These are phyloP conservation scores for Siniperca undulata DNA, from an alignment of 2,797 vertebrate species.

Conservation along the genomic window DNA sequence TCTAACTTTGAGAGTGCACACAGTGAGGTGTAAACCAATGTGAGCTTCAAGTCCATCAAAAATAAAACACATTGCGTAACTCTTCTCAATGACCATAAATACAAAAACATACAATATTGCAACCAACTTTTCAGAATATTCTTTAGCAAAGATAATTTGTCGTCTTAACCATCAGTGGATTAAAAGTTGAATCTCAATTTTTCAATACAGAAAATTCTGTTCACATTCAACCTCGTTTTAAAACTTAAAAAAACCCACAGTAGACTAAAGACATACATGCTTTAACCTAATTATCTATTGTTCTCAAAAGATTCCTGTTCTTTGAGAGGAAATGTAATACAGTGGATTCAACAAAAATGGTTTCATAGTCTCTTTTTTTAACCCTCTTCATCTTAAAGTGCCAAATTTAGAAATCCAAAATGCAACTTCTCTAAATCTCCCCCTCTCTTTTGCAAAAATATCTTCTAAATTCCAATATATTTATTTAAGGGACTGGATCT, in stretches of 20 bases:
- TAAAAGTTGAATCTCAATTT: neutral
- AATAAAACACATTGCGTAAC: neutral
- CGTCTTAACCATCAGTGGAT: neutral
- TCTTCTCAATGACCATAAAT: neutral
- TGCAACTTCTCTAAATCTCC: neutral
- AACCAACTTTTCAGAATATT: neutral
- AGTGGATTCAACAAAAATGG: too few relatives aligned
- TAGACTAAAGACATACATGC: neutral
- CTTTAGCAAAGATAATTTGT: neutral
- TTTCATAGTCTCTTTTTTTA: neutral
- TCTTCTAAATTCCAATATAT: neutral
- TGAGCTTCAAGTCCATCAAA: neutral
- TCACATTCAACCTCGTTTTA: neutral
- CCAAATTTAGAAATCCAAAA: neutral
- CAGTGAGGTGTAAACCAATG: constrained; percentile 6
- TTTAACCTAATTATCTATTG: too few relatives aligned
- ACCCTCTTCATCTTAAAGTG: neutral
- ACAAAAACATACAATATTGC: neutral
- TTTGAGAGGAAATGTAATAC: too few relatives aligned
- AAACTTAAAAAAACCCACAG: neutral
- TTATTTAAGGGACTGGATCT: neutral
- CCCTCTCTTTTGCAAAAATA: neutral
- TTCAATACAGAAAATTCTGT: neutral
- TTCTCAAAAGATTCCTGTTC: too few relatives aligned
- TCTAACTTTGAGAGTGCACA: neutral